These are phyloP conservation scores for Sinocyclocheilus anophthalmus DNA, from an alignment of 2,113 vertebrate species.

Conservation along the genomic window DNA sequence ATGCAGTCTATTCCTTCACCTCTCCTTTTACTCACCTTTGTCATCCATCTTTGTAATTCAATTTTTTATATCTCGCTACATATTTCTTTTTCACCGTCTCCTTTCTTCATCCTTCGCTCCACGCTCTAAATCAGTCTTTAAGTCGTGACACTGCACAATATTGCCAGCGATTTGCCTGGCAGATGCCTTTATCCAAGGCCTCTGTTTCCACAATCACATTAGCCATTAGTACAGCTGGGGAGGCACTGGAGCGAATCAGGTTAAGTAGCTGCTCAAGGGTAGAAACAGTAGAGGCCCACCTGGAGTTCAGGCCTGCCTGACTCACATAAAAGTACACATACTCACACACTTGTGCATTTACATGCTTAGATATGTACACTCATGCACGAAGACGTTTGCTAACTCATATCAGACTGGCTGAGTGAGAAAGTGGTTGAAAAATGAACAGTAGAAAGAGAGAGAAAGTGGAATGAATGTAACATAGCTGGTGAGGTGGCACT, in stretches of 20 bases:
- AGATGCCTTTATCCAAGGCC: conserved; percentile 73
- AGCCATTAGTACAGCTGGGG: conserved; percentile 72
- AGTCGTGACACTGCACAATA: conserved; percentile 61
- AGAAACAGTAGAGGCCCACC: conserved; percentile 67
- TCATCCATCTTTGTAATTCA: conserved; percentile 18
- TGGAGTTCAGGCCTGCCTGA: conserved; percentile 56
- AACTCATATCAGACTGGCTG: conserved; percentile 35
- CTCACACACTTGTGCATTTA: background rate
- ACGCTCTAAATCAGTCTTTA: conserved; percentile 21
- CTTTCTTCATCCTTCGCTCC: conserved; percentile 9
- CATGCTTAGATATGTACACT: background rate
- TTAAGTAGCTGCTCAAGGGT: conserved; percentile 69
- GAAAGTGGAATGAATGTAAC: conserved; percentile 1
- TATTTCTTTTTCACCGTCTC: conserved; percentile 13
- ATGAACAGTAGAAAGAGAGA: background rate
- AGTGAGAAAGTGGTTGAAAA: background rate
- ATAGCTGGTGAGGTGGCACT: conserved; percentile 15
- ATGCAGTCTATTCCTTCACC: background rate
- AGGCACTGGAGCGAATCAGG: conserved; percentile 68
- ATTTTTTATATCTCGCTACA: conserved; percentile 15
- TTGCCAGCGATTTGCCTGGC: conserved; percentile 71
- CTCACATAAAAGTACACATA: conserved; percentile 17
- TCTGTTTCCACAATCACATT: conserved; percentile 75
- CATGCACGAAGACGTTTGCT: conserved; percentile 27
- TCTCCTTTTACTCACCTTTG: background rate